phyloP scores from a whole-genome alignment of 2,888 invertebrate genomes.

The Alsophila aescularia region DNA sequence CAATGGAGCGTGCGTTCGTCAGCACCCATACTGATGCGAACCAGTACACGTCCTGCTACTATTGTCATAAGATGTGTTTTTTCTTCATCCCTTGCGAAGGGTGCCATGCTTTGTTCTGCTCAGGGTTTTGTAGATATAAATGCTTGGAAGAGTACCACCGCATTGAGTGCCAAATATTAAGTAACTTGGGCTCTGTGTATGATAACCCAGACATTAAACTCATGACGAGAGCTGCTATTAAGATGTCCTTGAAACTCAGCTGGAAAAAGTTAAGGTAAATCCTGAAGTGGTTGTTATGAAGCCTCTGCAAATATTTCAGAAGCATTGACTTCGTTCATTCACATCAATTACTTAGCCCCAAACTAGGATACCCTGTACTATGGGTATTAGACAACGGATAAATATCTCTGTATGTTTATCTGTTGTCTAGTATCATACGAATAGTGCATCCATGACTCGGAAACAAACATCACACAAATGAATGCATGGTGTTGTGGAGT shows the following conservation, averaged over 20 bases:
- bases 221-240: constrained; percentile 17
- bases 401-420: no score
- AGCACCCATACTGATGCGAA: background rate
- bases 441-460: no score
- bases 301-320: no score
- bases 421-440: no score
- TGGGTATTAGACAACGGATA: no score
- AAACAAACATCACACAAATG: no score
- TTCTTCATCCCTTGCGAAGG: constrained; percentile 12
- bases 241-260: constrained; percentile 21
- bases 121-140: constrained; percentile 2
- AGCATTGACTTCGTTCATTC: no score
- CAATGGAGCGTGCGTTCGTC: constrained; percentile 23
- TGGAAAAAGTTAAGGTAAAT: constrained; percentile 21
- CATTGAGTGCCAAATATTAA: constrained; percentile 24
- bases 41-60: constrained; percentile 12
- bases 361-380: no score
- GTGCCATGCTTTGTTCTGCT: constrained; percentile 21
- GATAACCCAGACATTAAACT: background rate
- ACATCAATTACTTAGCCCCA: no score
- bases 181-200: background rate
- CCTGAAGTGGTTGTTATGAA: no score
- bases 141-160: constrained; percentile 23
- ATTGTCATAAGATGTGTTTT: constrained; percentile 14
- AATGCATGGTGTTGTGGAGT: no score